phyloP scores from a whole-genome alignment of 2,113 vertebrate species.

The Cavia porcellus region DNA sequence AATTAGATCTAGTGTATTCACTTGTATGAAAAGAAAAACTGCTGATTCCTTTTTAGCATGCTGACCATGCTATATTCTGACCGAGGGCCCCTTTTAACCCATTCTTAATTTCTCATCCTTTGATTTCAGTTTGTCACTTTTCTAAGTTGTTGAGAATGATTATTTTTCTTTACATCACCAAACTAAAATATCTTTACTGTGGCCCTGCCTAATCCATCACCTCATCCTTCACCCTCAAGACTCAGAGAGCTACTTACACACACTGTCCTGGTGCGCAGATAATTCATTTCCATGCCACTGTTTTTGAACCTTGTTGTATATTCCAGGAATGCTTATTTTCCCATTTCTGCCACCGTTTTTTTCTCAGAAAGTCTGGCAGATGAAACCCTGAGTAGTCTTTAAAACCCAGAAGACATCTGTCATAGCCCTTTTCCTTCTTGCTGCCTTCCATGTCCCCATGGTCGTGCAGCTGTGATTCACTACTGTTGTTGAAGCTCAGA shows the following conservation, averaged over 20 bases:
- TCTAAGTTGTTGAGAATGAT: slow-evolving; percentile 44
- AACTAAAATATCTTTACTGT: neutral
- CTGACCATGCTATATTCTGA: slow-evolving; percentile 64
- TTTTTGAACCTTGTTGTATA: neutral
- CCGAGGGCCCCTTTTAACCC: slow-evolving; percentile 57
- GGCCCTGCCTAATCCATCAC: neutral
- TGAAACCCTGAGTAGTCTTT: slow-evolving; percentile 4
- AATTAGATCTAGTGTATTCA: slow-evolving; percentile 69
- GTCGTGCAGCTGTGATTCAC: neutral
- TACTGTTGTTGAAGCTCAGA: neutral
- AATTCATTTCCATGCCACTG: neutral
- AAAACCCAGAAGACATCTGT: neutral
- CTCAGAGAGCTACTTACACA: neutral
- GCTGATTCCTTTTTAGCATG: slow-evolving; percentile 67
- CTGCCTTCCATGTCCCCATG: neutral
- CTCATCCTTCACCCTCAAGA: neutral
- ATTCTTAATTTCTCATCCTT: neutral
- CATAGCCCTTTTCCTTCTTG: neutral
- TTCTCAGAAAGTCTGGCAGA: neutral
- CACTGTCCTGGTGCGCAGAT: neutral
- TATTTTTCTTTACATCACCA: neutral
- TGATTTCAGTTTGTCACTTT: slow-evolving; percentile 27
- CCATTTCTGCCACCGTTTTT: neutral
- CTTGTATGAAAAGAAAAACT: slow-evolving; percentile 71
- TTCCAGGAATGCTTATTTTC: neutral